Conservation (phyloP, 2,888 invertebrate species). For the Ormyrus thymus region DNA sequence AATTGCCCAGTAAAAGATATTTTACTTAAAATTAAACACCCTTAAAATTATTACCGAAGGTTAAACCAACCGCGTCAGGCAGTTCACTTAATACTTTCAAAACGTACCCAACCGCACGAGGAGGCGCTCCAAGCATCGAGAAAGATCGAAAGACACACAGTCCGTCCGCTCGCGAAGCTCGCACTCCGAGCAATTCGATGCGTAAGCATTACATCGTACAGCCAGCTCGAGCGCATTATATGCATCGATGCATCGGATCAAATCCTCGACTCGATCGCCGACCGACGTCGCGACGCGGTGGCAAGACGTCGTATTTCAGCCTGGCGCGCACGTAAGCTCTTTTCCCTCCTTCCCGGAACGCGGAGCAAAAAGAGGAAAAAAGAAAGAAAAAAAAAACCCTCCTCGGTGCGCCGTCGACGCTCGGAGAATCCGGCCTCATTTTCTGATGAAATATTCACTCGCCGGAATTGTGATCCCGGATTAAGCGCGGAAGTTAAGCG, state of each 20-base stretch:
- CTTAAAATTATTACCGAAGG: too few relatives aligned
- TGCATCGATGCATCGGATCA: conserved; percentile 13
- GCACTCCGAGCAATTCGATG: conserved; percentile 38
- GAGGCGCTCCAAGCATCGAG: neutral
- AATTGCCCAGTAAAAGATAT: too few relatives aligned
- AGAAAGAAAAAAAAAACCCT: neutral
- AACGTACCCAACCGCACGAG: too few relatives aligned
- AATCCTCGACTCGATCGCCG: neutral
- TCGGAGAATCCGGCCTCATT: too few relatives aligned
- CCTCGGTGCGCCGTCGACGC: too few relatives aligned
- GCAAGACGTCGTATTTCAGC: conserved; percentile 47
- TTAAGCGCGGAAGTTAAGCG: too few relatives aligned
- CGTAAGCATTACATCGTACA: conserved; percentile 40
- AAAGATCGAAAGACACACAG: conserved; percentile 3
- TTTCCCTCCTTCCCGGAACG: conserved; percentile 34
- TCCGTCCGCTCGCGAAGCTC: neutral
- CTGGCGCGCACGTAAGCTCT: conserved; percentile 43
- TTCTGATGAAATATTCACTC: too few relatives aligned
- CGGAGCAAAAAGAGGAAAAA: conserved; percentile 13
- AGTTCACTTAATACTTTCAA: too few relatives aligned
- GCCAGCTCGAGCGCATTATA: neutral
- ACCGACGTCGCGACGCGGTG: neutral
- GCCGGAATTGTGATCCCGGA: too few relatives aligned
- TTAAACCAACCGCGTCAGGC: too few relatives aligned
- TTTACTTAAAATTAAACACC: too few relatives aligned